A percentile compares a stretch with the other conserved stretches of the same genome.
phyloP scores from a whole-genome alignment of 2,113 vertebrate species.

The Pseudonaja textilis region DNA sequence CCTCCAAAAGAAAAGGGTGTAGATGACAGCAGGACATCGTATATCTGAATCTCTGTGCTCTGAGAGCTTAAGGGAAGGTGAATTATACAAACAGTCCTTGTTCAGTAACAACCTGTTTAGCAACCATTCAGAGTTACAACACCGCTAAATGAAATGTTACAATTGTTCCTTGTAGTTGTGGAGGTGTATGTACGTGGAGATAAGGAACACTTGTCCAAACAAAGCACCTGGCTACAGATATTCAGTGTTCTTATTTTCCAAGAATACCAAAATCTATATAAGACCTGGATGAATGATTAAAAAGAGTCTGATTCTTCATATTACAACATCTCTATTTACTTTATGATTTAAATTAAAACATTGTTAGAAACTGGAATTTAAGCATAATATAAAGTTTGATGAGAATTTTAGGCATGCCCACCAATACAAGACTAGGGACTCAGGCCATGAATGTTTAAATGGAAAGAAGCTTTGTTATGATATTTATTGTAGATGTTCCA shows the following conservation, averaged over 20 bases:
- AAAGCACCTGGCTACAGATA: background rate
- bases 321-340: background rate
- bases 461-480: background rate
- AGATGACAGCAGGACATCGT: background rate
- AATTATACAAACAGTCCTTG: background rate
- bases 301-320: background rate
- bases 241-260: background rate
- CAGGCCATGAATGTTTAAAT: background rate
- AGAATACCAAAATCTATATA: background rate
- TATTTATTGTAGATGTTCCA: background rate
- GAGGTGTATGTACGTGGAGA: background rate
- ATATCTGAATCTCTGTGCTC: background rate
- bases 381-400: background rate
- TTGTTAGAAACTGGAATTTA: background rate
- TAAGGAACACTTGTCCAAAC: background rate
- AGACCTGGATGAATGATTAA: background rate
- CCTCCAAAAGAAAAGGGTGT: background rate
- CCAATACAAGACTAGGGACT: background rate
- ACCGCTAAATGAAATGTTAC: background rate
- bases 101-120: background rate
- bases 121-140: background rate
- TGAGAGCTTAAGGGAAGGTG: background rate
- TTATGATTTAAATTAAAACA: background rate
- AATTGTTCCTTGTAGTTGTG: background rate
- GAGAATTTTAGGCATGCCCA: background rate